These are phyloP conservation scores for Microplitis deprimator DNA, from an alignment of 2,888 invertebrate species.

Conservation along the genomic window DNA sequence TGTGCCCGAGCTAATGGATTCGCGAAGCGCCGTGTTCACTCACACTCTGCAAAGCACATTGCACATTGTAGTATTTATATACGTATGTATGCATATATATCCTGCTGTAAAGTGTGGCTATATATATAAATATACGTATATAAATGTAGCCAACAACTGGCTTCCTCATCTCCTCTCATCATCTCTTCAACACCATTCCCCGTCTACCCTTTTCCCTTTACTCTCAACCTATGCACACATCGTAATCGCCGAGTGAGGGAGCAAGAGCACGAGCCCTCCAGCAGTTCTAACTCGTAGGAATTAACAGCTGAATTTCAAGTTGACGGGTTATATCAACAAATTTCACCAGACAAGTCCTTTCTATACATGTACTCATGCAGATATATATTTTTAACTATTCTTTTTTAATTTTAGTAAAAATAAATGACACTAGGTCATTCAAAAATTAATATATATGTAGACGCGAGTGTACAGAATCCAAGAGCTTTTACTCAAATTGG, in stretches of 20 bases:
- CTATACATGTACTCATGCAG: conserved; percentile 39
- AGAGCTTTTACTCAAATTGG: conserved; percentile 48
- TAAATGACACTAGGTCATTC: conserved; percentile 28
- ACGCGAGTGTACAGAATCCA: neutral
- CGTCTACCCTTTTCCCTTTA: conserved; percentile 4
- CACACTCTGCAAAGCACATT: conserved; percentile 46
- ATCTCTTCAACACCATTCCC: neutral
- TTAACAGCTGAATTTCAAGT: conserved; percentile 60
- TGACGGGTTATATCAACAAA: conserved; percentile 46
- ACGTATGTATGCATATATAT: neutral
- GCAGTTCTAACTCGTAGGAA: conserved; percentile 55
- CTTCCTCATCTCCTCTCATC: neutral
- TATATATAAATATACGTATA: conserved; percentile 1
- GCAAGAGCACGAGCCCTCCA: conserved; percentile 44
- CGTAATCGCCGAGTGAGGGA: conserved; percentile 38
- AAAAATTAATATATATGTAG: neutral
- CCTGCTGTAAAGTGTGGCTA: neutral
- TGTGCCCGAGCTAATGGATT: conserved; percentile 58
- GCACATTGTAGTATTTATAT: conserved; percentile 12
- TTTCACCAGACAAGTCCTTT: conserved; percentile 48
- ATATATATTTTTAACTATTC: conserved; percentile 30
- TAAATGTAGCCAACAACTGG: neutral
- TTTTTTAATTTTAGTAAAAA: conserved; percentile 22
- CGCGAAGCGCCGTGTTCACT: conserved; percentile 57
- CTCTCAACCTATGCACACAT: conserved; percentile 28